A percentile compares a stretch with the other conserved stretches of the same genome.
Evolutionary conservation across 2,797 vertebrate species (phyloP).

Genomic region (Pelochelys cantorii): DNA sequence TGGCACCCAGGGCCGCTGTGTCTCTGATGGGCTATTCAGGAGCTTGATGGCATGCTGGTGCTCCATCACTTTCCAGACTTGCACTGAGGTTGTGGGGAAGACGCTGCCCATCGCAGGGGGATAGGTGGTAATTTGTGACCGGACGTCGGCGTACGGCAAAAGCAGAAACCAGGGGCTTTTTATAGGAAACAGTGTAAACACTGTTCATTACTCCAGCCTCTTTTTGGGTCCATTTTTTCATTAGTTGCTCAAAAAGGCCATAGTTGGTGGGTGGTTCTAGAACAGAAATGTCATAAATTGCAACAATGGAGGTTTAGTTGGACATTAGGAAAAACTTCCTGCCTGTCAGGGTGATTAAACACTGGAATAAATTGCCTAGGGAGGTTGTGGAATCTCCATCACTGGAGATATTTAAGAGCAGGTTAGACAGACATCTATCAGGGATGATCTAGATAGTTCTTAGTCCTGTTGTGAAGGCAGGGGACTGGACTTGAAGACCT

Average conservation of each 20-base stretch:
- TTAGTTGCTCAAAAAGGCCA: constrained; percentile 76
- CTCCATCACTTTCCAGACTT: background rate
- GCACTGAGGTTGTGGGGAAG: constrained; percentile 49
- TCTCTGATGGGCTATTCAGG: background rate
- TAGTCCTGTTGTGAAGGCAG: too few relatives aligned
- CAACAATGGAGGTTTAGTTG: too few relatives aligned
- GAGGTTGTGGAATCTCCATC: too few relatives aligned
- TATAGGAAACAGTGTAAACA: constrained; percentile 79
- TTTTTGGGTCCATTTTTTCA: constrained; percentile 58
- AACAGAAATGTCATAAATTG: background rate
- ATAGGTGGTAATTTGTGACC: constrained; percentile 59
- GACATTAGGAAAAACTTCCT: too few relatives aligned
- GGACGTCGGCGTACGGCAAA: constrained; percentile 51
- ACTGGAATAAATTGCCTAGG: too few relatives aligned
- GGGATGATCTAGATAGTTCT: too few relatives aligned
- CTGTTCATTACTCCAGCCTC: constrained; percentile 58
- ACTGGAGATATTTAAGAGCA: too few relatives aligned
- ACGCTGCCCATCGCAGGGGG: constrained; percentile 39
- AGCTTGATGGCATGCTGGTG: background rate
- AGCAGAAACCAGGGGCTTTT: constrained; percentile 64
- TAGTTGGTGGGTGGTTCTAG: constrained; percentile 84
- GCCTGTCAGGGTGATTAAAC: too few relatives aligned
- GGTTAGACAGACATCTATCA: too few relatives aligned
- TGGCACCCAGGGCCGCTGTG: background rate
- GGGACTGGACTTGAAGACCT: too few relatives aligned